Evolutionary conservation across 30 jellyfish, hydroid and myxozoan species (phyloP), one percentile per base, ranked within the genome.

Genomic region (Cassiopea xamachana): DNA sequence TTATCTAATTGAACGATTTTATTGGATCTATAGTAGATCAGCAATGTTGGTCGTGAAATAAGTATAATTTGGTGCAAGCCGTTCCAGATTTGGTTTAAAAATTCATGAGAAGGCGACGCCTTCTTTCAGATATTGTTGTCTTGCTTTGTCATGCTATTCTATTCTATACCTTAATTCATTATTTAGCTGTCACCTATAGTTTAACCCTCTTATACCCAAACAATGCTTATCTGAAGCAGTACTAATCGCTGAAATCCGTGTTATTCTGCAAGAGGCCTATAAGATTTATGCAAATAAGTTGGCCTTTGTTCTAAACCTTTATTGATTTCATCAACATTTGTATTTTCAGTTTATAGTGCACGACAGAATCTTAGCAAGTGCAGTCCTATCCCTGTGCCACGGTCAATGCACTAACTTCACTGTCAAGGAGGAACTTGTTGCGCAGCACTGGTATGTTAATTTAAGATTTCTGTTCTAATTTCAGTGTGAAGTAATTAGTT

Each of bases 91-190:
- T 84, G 64, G 74, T 17, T 86, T 73, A 86, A 74, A 86, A 60
- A 75, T 86, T 86, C 79, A 86, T 86, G 87, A 39, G 48, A 27
- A 14, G 59, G 76, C 17, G 93, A 75, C 88, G 83, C 93, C 83
- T 17, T 60, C 60, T 19, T 50, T 43, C 50, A 60, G 79, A 69
- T 69, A 45, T 68, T 59, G 48, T n/a, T 51, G 68, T 55, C 47
- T 1, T 82, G 64, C 73, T 1, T 82, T 67, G 75, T 8, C 17
- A 14, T 45, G 27, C 14, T 3, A 27, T 45, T 2, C 71, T 8
- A 44, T 55, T 43, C 43, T 62, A 17, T 49, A 2, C 85, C 51
- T 84, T 72, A 60, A 27, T 83, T 75, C 39, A 61, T 27, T 69
- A 62, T 44, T n/a, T 43, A 43, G 82, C 58, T 49, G 90, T 82